These are phyloP conservation scores for Turnix velox DNA, from an alignment of 2,113 vertebrate species.

Conservation along the genomic window DNA sequence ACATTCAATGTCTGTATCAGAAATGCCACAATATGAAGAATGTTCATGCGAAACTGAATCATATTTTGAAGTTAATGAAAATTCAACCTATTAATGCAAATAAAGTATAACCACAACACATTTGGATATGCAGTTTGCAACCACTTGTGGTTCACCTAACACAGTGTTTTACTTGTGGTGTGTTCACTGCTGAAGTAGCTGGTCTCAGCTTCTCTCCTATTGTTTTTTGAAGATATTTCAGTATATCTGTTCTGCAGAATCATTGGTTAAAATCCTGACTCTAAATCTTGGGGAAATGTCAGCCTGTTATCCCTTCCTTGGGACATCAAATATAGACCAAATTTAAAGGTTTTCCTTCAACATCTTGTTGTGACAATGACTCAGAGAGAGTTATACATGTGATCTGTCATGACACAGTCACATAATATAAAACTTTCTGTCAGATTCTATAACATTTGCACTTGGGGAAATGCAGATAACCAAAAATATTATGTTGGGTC, in stretches of 20 bases:
- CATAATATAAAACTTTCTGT: not conserved
- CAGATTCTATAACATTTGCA: not conserved
- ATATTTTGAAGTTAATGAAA: not conserved
- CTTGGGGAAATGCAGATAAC: not conserved
- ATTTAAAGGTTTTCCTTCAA: not conserved
- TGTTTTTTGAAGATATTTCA: not conserved
- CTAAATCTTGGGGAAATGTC: not conserved
- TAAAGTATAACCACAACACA: not conserved
- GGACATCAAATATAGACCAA: not conserved
- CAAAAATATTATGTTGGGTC: not conserved
- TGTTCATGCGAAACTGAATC: not conserved
- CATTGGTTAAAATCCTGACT: not conserved
- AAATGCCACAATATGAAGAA: not conserved
- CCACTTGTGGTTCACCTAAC: not conserved
- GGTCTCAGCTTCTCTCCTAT: not conserved
- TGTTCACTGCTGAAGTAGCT: not conserved
- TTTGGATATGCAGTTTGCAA: not conserved
- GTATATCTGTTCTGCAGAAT: not conserved
- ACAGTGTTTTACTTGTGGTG: not conserved
- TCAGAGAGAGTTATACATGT: not conserved
- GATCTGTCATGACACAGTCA: not conserved
- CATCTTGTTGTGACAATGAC: not conserved
- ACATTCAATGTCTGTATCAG: not conserved
- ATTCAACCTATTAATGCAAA: not conserved
- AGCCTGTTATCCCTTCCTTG: not conserved